Conservation (phyloP, 2,888 invertebrate species). For the Gymnoscelis rufifasciata region DNA sequence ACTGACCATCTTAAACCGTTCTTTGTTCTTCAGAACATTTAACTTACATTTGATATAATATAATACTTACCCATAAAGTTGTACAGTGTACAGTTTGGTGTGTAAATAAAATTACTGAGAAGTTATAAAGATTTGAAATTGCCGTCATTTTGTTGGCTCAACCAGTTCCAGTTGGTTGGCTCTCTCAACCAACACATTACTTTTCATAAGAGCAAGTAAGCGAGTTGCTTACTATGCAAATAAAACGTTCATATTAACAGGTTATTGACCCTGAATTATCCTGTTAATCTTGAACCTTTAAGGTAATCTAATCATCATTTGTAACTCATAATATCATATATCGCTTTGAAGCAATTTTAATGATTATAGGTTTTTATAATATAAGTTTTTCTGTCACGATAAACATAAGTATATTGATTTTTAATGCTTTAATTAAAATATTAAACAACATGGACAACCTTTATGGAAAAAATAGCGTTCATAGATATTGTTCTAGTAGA, state of each 20-base stretch:
- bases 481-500: too few species aligned
- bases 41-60: constrained; percentile 7
- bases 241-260: constrained; percentile 39
- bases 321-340: neutral
- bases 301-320: constrained; percentile 2
- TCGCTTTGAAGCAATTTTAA: neutral
- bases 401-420: too few species aligned
- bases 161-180: constrained; percentile 47
- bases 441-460: too few species aligned
- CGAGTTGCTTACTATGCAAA: constrained; percentile 57
- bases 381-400: too few species aligned
- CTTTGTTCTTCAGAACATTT: constrained; percentile 1
- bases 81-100: constrained; percentile 1
- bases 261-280: constrained; percentile 35
- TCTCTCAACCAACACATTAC: constrained; percentile 49
- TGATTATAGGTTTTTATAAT: too few species aligned
- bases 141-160: constrained; percentile 40
- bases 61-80: neutral
- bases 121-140: constrained; percentile 24
- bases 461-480: too few species aligned
- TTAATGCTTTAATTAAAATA: too few species aligned
- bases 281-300: constrained; percentile 10
- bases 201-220: constrained; percentile 53
- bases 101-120: constrained; percentile 20
- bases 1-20: neutral